Evolutionary conservation across 2,797 vertebrate genomes (phyloP).

Genomic region (Bovichtus variegatus): DNA sequence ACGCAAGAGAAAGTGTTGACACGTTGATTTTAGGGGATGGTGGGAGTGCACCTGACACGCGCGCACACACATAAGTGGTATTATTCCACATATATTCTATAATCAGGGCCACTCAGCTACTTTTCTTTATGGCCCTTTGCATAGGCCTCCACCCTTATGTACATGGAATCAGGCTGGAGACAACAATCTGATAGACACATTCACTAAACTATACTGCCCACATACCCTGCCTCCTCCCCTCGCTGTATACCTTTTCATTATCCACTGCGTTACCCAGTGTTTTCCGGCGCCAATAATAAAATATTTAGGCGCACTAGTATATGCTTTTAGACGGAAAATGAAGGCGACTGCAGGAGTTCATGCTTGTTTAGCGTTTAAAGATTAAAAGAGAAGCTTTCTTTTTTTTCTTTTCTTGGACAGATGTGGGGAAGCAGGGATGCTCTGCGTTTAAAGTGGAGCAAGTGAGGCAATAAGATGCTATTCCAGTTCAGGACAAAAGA

Average conservation of each 20-base stretch:
- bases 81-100: not conserved
- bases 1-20: slow-evolving; percentile 47
- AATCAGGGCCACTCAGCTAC: not conserved
- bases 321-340: slow-evolving; percentile 87
- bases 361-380: slow-evolving; percentile 87
- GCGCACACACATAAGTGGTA: not conserved
- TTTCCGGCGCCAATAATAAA: slow-evolving; percentile 82
- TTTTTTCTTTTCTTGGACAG: slow-evolving; percentile 65
- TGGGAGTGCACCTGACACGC: slow-evolving; percentile 15
- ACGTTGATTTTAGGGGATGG: slow-evolving; percentile 23
- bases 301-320: slow-evolving; percentile 85
- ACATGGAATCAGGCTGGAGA: slow-evolving; percentile 5
- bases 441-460: slow-evolving; percentile 56
- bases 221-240: slow-evolving; percentile 13
- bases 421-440: slow-evolving; percentile 63
- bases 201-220: slow-evolving; percentile 68
- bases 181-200: slow-evolving; percentile 74
- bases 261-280: slow-evolving; percentile 79
- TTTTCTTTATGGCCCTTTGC: slow-evolving; percentile 21
- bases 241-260: slow-evolving; percentile 81
- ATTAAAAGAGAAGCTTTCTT: slow-evolving; percentile 82
- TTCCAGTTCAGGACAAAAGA: slow-evolving; percentile 34
- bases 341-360: slow-evolving; percentile 78
- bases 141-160: slow-evolving; percentile 5
- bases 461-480: slow-evolving; percentile 32